These are phyloP conservation scores for Toxotes chatareus DNA, from an alignment of 2,113 vertebrate genomes.

Conservation along the genomic window DNA sequence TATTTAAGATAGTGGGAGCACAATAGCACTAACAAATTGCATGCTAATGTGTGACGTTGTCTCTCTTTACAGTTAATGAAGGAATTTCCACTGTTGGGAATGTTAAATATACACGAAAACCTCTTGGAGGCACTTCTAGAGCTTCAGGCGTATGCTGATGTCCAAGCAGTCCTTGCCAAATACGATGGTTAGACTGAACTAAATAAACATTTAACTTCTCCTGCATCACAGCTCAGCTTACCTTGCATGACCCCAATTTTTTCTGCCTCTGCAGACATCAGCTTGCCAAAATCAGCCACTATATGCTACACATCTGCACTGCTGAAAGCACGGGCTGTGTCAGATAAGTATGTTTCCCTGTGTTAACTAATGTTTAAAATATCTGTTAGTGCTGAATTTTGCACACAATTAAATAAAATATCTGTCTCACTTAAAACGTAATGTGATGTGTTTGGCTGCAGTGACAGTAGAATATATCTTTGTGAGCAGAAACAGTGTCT, in stretches of 20 bases:
- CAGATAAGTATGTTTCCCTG: conserved; percentile 91
- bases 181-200: conserved; percentile 90
- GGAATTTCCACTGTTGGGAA: conserved; percentile 97
- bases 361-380: not conserved
- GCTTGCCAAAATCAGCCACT: conserved; percentile 98
- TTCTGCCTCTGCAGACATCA: conserved; percentile 89
- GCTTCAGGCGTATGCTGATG: conserved; percentile 97
- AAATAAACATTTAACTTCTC: not conserved
- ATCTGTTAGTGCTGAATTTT: not conserved
- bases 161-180: conserved; percentile 98
- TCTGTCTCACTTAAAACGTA: not conserved
- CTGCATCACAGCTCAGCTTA: not conserved
- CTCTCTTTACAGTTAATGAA: conserved; percentile 93
- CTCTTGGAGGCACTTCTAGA: conserved; percentile 97
- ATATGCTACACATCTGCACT: conserved; percentile 99
- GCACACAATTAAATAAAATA: not conserved
- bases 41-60: not conserved
- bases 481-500: not conserved
- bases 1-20: not conserved
- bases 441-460: not conserved
- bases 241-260: not conserved
- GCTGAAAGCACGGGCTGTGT: conserved; percentile 97
- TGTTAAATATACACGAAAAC: conserved; percentile 99
- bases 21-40: not conserved
- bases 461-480: not conserved